phyloP scores from a whole-genome alignment of 2,797 vertebrate species.

The Bradypodion pumilum region DNA sequence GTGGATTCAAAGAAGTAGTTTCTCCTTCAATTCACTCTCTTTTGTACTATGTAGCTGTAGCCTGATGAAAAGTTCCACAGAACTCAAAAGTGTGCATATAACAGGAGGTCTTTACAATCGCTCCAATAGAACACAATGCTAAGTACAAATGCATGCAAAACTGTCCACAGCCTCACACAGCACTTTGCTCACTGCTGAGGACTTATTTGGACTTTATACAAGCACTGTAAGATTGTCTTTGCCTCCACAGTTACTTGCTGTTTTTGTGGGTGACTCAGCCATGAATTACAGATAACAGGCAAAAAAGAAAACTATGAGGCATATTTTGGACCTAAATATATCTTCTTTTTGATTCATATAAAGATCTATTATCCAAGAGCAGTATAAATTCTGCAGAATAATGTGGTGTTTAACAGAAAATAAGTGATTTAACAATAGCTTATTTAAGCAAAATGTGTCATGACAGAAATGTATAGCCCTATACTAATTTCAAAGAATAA shows the following conservation, averaged over 20 bases:
- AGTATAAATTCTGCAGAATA: neutral
- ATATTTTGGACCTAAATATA: neutral
- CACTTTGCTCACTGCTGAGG: neutral
- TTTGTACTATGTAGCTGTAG: too few relatives aligned
- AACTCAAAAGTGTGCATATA: too few relatives aligned
- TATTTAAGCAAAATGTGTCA: constrained; percentile 27
- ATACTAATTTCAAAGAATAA: constrained; percentile 40
- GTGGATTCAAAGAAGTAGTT: too few relatives aligned
- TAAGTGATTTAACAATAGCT: constrained; percentile 27
- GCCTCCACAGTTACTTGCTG: neutral
- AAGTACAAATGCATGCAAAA: neutral
- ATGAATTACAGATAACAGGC: neutral
- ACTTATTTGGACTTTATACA: neutral
- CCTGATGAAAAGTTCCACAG: too few relatives aligned
- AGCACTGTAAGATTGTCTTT: neutral
- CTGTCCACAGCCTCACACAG: neutral
- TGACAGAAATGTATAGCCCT: constrained; percentile 43
- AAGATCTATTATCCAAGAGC: too few relatives aligned
- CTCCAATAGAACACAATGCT: neutral
- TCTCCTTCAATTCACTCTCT: too few relatives aligned
- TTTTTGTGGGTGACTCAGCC: constrained; percentile 8
- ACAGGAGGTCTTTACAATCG: too few relatives aligned
- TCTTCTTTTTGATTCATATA: neutral
- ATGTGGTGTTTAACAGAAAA: constrained; percentile 4
- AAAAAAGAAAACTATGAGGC: constrained; percentile 6